phyloP scores from a whole-genome alignment of 2,797 vertebrate genomes.

The Poeciliopsis presidionis region DNA sequence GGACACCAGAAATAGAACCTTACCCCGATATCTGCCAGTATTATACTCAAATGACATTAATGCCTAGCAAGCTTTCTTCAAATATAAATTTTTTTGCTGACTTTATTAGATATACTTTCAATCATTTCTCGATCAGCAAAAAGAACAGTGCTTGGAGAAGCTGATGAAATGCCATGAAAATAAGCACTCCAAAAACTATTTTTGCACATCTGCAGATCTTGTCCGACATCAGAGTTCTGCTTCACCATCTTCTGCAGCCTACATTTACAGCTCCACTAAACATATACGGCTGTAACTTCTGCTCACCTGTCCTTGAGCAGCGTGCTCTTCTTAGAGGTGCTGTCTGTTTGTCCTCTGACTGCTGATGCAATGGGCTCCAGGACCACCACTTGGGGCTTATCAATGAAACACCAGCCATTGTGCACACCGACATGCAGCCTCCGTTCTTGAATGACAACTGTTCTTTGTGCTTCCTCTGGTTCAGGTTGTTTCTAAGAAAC shows the following conservation, averaged over 20 bases:
- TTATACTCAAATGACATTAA: slow-evolving; percentile 23
- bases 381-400: slow-evolving; percentile 88
- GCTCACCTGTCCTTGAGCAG: slow-evolving; percentile 76
- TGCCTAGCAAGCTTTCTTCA: slow-evolving; percentile 14
- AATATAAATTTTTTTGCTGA: slow-evolving; percentile 26
- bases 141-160: slow-evolving; percentile 7
- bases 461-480: slow-evolving; percentile 37
- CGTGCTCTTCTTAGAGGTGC: slow-evolving; percentile 60
- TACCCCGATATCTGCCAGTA: slow-evolving; percentile 2
- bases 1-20: slow-evolving; percentile 7
- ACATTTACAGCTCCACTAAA: slow-evolving; percentile 15
- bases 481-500: slow-evolving; percentile 70
- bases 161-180: slow-evolving; percentile 47
- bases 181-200: slow-evolving; percentile 22
- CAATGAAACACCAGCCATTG: slow-evolving; percentile 90
- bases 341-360: slow-evolving; percentile 49
- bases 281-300: neutral
- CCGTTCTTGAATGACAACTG: slow-evolving; percentile 86
- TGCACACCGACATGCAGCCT: slow-evolving; percentile 91
- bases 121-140: slow-evolving; percentile 17
- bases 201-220: slow-evolving; percentile 24
- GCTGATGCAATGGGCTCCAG: slow-evolving; percentile 76
- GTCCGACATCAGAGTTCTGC: slow-evolving; percentile 20
- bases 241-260: neutral
- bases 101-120: slow-evolving; percentile 27